Percentiles rank a stretch among this genome's conserved stretches.
Evolutionary conservation across 2,888 invertebrate genomes (phyloP).

Genomic region (Dicycla oo): DNA sequence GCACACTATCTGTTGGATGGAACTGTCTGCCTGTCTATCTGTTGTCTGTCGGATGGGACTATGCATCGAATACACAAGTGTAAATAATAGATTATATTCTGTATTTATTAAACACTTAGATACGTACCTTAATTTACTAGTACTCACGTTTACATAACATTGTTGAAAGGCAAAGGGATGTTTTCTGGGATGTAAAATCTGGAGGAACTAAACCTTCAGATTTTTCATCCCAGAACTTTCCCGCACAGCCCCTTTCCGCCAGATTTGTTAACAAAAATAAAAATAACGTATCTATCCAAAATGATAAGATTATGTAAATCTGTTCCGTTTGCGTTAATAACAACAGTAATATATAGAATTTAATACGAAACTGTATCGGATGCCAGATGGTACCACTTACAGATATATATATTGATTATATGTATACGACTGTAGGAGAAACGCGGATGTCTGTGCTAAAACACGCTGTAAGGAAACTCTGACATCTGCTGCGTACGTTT

Average conservation of each 20-base stretch:
- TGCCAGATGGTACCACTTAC: conserved; percentile 56
- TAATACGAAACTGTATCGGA: conserved; percentile 57
- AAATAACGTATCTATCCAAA: conserved; percentile 28
- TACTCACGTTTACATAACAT: too few species aligned
- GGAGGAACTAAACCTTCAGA: too few species aligned
- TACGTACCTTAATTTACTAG: too few species aligned
- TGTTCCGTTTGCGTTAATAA: conserved; percentile 46
- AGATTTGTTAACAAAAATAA: conserved; percentile 37
- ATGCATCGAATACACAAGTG: too few species aligned
- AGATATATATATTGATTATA: conserved; percentile 43
- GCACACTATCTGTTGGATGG: too few species aligned
- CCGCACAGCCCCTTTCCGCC: not conserved
- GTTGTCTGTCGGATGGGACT: too few species aligned
- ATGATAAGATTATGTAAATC: conserved; percentile 57
- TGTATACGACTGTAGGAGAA: conserved; percentile 40
- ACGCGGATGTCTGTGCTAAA: conserved; percentile 51
- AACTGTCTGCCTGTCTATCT: too few species aligned
- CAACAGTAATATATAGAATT: conserved; percentile 62
- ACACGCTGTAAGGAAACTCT: conserved; percentile 49
- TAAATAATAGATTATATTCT: too few species aligned
- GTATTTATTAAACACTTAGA: too few species aligned
- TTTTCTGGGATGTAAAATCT: too few species aligned
- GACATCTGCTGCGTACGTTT: conserved; percentile 47
- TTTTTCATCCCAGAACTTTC: not conserved
- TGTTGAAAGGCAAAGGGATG: too few species aligned